phyloP scores from a whole-genome alignment of 2,797 vertebrate genomes.

The Serranus cabrilla region DNA sequence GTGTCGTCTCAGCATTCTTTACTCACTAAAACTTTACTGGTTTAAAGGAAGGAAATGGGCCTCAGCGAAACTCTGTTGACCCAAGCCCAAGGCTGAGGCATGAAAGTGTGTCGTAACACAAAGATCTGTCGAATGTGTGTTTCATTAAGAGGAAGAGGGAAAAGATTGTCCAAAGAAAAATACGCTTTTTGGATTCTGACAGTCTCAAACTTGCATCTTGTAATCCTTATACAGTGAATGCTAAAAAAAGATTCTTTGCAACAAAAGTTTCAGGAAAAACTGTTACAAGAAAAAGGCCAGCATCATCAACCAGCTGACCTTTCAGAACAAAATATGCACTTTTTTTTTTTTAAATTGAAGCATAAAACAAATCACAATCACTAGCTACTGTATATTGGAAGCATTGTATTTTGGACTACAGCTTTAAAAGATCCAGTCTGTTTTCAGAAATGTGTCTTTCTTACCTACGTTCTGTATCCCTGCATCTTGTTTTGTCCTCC shows the following conservation, averaged over 20 bases:
- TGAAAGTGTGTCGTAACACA: slow-evolving; percentile 38
- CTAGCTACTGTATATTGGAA: neutral
- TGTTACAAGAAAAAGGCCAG: neutral
- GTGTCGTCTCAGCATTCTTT: slow-evolving; percentile 79
- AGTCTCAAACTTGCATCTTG: neutral
- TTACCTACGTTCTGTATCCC: slow-evolving; percentile 26
- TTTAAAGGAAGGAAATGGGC: slow-evolving; percentile 81
- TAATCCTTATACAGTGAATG: neutral
- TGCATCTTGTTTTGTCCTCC: slow-evolving; percentile 29
- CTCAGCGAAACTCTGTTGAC: slow-evolving; percentile 46
- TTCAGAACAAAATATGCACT: neutral
- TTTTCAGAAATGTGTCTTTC: slow-evolving; percentile 5
- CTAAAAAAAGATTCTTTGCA: slow-evolving; percentile 14
- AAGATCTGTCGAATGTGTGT: slow-evolving; percentile 9
- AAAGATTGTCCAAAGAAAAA: neutral
- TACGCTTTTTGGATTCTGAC: neutral
- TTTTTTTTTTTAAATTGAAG: too few species aligned
- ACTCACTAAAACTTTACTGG: slow-evolving; percentile 73
- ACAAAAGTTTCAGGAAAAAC: neutral
- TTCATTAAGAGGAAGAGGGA: neutral
- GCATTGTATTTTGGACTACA: neutral
- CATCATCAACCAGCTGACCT: neutral
- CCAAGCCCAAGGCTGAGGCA: slow-evolving; percentile 20
- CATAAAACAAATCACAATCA: slow-evolving; percentile 1
- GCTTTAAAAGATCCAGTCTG: neutral